These are phyloP conservation scores for Holocentrus rufus DNA, from an alignment of 2,797 vertebrate genomes.

Conservation along the genomic window DNA sequence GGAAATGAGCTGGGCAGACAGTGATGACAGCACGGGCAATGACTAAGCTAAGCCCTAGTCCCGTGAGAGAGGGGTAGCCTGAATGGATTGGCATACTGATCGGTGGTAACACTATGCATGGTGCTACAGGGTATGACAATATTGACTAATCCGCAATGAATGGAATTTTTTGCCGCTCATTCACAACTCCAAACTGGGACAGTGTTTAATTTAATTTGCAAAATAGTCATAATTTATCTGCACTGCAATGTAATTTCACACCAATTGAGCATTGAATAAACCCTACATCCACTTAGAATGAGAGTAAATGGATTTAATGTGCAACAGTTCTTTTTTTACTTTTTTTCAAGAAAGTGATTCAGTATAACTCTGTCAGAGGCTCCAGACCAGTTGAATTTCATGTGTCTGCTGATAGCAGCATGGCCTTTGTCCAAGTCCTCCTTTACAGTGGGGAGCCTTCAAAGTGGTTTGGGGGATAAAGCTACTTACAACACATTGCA, in stretches of 20 bases:
- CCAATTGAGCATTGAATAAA: conserved; percentile 18
- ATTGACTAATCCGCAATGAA: conserved; percentile 19
- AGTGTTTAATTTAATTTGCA: neutral
- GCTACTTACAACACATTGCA: conserved; percentile 48
- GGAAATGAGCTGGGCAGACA: conserved; percentile 67
- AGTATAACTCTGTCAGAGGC: conserved; percentile 10
- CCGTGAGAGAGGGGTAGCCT: conserved; percentile 64
- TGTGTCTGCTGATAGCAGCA: conserved; percentile 31
- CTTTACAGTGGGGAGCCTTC: conserved; percentile 19
- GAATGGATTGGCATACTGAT: conserved; percentile 64
- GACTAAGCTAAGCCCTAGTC: conserved; percentile 28
- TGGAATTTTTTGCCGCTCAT: conserved; percentile 26
- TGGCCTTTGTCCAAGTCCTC: conserved; percentile 2
- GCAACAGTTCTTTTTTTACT: neutral
- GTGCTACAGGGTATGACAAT: conserved; percentile 30
- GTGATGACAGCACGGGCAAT: conserved; percentile 26
- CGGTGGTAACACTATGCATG: conserved; percentile 37
- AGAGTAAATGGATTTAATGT: conserved; percentile 13
- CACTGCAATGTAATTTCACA: neutral
- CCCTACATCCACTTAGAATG: conserved; percentile 10
- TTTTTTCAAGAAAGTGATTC: conserved; percentile 13
- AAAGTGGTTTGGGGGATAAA: conserved; percentile 41
- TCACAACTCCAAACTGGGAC: conserved; percentile 5
- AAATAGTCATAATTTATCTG: neutral
- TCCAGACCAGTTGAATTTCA: conserved; percentile 12